These are phyloP conservation scores for Vulpes lagopus DNA, from an alignment of 2,113 vertebrate species.

Conservation along the genomic window DNA sequence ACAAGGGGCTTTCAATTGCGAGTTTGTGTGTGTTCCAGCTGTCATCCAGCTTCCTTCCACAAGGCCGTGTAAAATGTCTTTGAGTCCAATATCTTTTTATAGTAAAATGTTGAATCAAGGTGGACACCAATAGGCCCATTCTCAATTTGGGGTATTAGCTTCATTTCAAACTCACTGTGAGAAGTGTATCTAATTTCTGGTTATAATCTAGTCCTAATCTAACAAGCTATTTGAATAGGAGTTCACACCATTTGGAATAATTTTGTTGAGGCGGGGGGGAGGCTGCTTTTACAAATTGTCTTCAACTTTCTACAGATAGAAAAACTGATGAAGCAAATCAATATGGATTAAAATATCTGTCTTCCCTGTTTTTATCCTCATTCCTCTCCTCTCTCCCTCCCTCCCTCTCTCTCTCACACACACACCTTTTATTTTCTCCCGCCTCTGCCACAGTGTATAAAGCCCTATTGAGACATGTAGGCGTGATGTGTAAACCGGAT, in stretches of 20 bases:
- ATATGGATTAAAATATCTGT: constrained; percentile 80
- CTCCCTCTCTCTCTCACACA: background rate
- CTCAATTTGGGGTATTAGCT: constrained; percentile 43
- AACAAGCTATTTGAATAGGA: constrained; percentile 66
- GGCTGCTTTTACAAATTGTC: constrained; percentile 67
- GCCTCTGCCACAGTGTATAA: constrained; percentile 89
- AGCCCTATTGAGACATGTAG: constrained; percentile 91
- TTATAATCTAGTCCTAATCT: constrained; percentile 70
- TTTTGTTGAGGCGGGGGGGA: background rate
- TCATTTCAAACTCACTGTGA: constrained; percentile 61
- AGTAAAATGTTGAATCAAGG: constrained; percentile 48
- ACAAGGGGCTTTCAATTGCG: constrained; percentile 67
- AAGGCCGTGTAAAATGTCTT: constrained; percentile 35
- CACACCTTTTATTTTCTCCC: constrained; percentile 89
- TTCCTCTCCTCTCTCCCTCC: constrained; percentile 31
- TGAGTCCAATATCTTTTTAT: constrained; percentile 57
- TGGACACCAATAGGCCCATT: constrained; percentile 54
- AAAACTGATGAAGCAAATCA: constrained; percentile 74
- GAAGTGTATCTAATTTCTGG: constrained; percentile 72
- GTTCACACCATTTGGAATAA: constrained; percentile 62
- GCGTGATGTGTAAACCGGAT: constrained; percentile 93
- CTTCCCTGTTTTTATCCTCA: constrained; percentile 72
- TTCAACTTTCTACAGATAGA: constrained; percentile 68
- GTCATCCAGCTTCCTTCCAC: constrained; percentile 63
- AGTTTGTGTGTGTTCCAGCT: constrained; percentile 77